Conservation (phyloP, 2,797 vertebrate genomes). For the Megalops cyprinoides region DNA sequence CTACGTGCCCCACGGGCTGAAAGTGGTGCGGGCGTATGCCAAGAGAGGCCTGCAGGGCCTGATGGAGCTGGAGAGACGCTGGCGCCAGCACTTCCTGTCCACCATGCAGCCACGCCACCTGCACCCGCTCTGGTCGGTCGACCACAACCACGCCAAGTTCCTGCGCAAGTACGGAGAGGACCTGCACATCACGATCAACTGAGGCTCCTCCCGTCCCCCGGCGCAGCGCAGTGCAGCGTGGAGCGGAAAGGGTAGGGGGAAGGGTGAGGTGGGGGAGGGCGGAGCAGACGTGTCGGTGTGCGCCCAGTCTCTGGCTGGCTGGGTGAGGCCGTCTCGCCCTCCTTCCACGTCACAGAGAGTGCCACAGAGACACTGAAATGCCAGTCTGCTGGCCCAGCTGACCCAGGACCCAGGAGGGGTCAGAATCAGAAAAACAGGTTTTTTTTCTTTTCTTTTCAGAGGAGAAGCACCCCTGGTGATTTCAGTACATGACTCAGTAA, state of each 20-base stretch:
- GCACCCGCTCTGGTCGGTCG: conserved; percentile 90
- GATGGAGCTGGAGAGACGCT: conserved; percentile 90
- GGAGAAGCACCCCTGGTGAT: conserved; percentile 12
- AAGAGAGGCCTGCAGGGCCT: conserved; percentile 82
- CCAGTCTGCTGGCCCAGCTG: not conserved
- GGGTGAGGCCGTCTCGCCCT: not conserved
- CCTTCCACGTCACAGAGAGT: not conserved
- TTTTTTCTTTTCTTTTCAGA: not conserved
- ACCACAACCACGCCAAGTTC: conserved; percentile 93
- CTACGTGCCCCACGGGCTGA: conserved; percentile 92
- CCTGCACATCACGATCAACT: conserved; percentile 79
- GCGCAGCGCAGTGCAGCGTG: not conserved
- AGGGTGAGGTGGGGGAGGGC: not conserved
- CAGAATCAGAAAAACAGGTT: not conserved
- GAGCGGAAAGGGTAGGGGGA: conserved; percentile 8
- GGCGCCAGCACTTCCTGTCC: conserved; percentile 94
- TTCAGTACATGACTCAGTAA: conserved; percentile 29
- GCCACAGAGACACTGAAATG: not conserved
- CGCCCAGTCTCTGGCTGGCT: not conserved
- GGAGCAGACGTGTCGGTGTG: not conserved
- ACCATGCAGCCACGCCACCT: conserved; percentile 89
- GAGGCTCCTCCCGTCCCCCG: conserved; percentile 6
- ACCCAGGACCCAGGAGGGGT: not conserved
- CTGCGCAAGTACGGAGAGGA: conserved; percentile 88
- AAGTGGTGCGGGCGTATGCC: conserved; percentile 85